Evolutionary conservation across 2,113 vertebrate species (phyloP).

Genomic region (Psittacara wagleri): DNA sequence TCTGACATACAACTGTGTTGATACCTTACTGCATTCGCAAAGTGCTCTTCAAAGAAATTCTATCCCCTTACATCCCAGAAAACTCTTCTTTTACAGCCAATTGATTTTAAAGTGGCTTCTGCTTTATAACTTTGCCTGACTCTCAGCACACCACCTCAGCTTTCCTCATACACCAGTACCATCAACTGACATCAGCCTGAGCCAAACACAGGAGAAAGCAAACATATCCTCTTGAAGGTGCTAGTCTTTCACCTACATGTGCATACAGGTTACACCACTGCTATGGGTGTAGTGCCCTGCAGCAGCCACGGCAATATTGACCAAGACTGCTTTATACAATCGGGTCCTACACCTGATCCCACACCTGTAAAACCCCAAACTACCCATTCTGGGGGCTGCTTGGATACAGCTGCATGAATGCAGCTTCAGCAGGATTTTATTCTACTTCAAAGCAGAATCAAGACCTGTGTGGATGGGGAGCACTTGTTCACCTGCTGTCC

Average conservation of each 20-base stretch:
- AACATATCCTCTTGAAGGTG: neutral
- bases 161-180: neutral
- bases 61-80: neutral
- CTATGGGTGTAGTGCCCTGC: neutral
- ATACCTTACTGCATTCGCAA: neutral
- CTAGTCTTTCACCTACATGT: rapidly evolving
- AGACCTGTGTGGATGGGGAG: rapidly evolving
- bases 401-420: rapidly evolving
- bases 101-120: neutral
- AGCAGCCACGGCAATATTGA: neutral
- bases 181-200: rapidly evolving
- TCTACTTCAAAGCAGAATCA: rapidly evolving
- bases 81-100: neutral
- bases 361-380: neutral
- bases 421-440: rapidly evolving
- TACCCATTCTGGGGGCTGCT: neutral
- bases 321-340: neutral
- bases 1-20: neutral
- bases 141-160: neutral
- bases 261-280: too few relatives aligned
- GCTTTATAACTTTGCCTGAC: neutral
- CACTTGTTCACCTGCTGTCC: neutral
- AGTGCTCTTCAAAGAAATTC: neutral
- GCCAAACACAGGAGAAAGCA: neutral
- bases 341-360: neutral